Evolutionary conservation across 2,113 vertebrate species (phyloP), one percentile per base, ranked within the genome.

Genomic region (Eidolon helvum): DNA sequence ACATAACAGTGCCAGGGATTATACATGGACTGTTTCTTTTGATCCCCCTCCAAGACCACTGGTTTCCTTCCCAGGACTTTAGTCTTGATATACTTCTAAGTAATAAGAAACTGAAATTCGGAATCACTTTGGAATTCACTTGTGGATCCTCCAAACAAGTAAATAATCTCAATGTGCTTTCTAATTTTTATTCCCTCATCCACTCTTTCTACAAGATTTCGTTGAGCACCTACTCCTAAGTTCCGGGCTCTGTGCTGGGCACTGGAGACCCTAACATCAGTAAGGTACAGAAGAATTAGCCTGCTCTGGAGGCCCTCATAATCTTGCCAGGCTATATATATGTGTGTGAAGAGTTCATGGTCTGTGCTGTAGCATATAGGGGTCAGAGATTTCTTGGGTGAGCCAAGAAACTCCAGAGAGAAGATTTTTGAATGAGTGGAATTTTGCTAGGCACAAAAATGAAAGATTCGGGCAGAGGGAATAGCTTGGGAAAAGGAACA

Each of bases 1-100:
- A 97, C 87, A 98, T 84, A 96, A 97, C 96, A 97, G 80, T 94
- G 35, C 38, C 43, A 87, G 50, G 8, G 35, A 53, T 63, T 92
- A 30, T 12, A 82, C n/a, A 43, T 9, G 43, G 48, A 65, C 33
- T 88, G 45, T 94, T 96, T 95, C 43, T 95, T 92, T 95, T 90
- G 77, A 96, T 82, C 38, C 45, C 57, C 7, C 21, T 96, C 66
- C 48, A 96, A 95, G 77, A 90, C 33, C 33, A 79, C 65, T 79
- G 66, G 48, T 72, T 96, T 96, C 48, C 50, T 88, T 95, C 45
- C 19, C 5, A 87, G 38, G 43, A 77, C 33, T 82, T 92, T 7
- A 35, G 80, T 68, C 10, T 92, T 94, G 55, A 12, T 85, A 38
- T 16, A 77, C 35, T 45, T 91, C 40, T 88, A 69, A 92, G 26